Evolutionary conservation across 2,113 vertebrate genomes (phyloP).

Genomic region (Myiopsitta monachus): DNA sequence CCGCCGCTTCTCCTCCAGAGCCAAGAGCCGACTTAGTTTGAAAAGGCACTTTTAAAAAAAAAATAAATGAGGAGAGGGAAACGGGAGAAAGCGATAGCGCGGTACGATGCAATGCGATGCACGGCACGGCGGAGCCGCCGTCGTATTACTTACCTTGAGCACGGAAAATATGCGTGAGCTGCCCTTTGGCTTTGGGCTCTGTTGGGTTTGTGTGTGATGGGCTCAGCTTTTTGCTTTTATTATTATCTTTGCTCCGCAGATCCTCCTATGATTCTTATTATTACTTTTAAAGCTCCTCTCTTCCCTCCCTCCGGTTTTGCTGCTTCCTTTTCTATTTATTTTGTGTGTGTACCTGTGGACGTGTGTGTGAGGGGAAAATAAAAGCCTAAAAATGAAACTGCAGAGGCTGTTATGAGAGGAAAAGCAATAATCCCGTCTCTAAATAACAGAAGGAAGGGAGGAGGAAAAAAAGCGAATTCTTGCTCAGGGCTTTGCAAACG

Average conservation of each 20-base stretch:
- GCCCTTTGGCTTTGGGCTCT: neutral
- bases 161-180: slow-evolving; percentile 58
- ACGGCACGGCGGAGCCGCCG: neutral
- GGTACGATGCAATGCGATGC: neutral
- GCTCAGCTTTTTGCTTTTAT: slow-evolving; percentile 43
- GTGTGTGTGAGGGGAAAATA: neutral
- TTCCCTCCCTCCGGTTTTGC: neutral
- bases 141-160: slow-evolving; percentile 83
- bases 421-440: slow-evolving; percentile 73
- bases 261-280: slow-evolving; percentile 17
- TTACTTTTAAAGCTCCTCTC: slow-evolving; percentile 15
- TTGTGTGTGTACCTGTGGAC: slow-evolving; percentile 12
- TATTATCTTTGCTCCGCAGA: slow-evolving; percentile 55
- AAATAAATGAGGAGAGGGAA: neutral
- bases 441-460: no score
- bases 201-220: neutral
- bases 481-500: no score
- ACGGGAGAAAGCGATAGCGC: no score
- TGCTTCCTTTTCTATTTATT: slow-evolving; percentile 71
- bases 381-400: neutral
- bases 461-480: no score
- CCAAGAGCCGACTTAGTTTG: slow-evolving; percentile 70
- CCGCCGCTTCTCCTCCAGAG: slow-evolving; percentile 1
- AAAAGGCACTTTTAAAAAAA: neutral
- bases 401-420: slow-evolving; percentile 58